These are phyloP conservation scores for Sebastes flavidus DNA, from an alignment of 2,797 vertebrate genomes.

Conservation along the genomic window DNA sequence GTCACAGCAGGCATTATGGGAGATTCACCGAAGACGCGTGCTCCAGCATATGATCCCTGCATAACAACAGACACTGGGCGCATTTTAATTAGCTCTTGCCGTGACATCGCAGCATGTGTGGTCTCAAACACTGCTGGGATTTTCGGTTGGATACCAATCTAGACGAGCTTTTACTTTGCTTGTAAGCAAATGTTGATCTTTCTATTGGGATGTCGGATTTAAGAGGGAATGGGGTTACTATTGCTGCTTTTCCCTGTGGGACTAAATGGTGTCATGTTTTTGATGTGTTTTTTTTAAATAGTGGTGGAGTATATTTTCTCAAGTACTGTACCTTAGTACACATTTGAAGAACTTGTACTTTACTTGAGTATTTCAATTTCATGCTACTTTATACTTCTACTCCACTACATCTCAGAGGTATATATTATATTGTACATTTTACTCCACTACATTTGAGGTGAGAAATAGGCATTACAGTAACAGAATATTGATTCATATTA, in stretches of 20 bases:
- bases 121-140: constrained; percentile 57
- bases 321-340: too few relatives aligned
- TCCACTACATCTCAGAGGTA: too few relatives aligned
- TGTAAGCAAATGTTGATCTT: constrained; percentile 66
- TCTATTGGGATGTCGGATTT: constrained; percentile 38
- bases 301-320: too few relatives aligned
- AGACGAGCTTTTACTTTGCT: constrained; percentile 28
- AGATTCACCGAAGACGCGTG: constrained; percentile 73
- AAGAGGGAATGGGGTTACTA: constrained; percentile 7
- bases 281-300: neutral
- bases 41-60: constrained; percentile 75
- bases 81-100: constrained; percentile 75
- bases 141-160: constrained; percentile 62
- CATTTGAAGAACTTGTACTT: too few relatives aligned
- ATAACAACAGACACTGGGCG: constrained; percentile 68
- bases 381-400: too few relatives aligned
- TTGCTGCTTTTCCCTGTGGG: constrained; percentile 13
- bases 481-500: too few relatives aligned
- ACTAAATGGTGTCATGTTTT: constrained; percentile 32
- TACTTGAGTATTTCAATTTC: too few relatives aligned
- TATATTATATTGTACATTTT: too few relatives aligned
- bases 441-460: too few relatives aligned
- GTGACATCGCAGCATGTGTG: constrained; percentile 58
- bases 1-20: constrained; percentile 75
- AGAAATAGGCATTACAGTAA: too few relatives aligned